Evolutionary conservation across 2,113 vertebrate species (phyloP).

Genomic region (Eptesicus fuscus): DNA sequence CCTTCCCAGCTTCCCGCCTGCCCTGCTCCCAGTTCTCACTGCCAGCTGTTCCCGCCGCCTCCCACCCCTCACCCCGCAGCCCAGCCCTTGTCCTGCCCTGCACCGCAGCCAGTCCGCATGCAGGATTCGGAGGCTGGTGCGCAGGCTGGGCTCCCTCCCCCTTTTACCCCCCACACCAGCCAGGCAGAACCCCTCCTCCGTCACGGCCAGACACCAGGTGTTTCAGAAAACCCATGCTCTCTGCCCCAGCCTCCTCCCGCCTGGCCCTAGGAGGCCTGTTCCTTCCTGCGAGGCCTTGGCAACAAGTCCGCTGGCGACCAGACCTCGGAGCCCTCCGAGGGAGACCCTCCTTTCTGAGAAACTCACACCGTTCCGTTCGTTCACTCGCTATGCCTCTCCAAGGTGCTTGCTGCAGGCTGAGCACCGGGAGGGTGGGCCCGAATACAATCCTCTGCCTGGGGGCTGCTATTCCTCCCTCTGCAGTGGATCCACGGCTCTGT

Average conservation of each 20-base stretch:
- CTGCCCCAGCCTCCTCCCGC: not conserved
- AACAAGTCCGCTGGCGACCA: too few relatives aligned
- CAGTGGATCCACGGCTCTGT: not conserved
- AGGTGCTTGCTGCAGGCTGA: not conserved
- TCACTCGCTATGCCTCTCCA: not conserved
- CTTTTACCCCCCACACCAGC: not conserved
- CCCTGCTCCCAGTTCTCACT: not conserved
- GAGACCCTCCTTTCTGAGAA: not conserved
- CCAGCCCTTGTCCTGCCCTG: rapidly evolving
- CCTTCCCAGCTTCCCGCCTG: not conserved
- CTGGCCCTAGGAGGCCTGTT: not conserved
- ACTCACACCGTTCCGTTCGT: not conserved
- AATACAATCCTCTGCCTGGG: not conserved
- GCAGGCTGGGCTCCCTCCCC: not conserved
- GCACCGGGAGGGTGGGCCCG: not conserved
- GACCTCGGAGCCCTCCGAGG: not conserved
- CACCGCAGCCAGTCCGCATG: not conserved
- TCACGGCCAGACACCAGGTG: not conserved
- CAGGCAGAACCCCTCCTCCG: too few relatives aligned
- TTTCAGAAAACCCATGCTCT: not conserved
- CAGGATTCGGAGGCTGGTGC: not conserved
- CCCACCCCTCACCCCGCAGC: not conserved
- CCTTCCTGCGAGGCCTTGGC: not conserved
- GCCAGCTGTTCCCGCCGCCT: not conserved
- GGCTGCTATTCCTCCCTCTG: not conserved